These are phyloP conservation scores for Metallyticus violacea DNA, from an alignment of 2,888 invertebrate genomes.

Conservation along the genomic window DNA sequence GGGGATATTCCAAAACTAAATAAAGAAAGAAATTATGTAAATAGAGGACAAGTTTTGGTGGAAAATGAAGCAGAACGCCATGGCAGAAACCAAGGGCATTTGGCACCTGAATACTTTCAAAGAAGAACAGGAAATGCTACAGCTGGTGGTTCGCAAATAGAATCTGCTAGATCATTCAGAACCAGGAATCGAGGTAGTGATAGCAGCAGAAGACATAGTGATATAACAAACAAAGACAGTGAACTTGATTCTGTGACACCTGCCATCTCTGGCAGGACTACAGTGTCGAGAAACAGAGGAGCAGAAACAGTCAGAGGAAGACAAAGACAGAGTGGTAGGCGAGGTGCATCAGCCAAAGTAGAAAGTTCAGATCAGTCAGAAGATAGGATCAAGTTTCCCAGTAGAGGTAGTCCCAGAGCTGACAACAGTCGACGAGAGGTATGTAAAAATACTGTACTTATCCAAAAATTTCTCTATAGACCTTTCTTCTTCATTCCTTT, in stretches of 20 bases:
- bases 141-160: neutral
- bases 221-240: neutral
- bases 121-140: neutral
- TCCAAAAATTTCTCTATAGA: too few relatives aligned
- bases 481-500: too few relatives aligned
- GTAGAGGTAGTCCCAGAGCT: neutral
- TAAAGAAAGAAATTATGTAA: neutral
- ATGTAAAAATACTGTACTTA: too few relatives aligned
- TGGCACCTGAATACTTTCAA: neutral
- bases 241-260: neutral
- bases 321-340: neutral
- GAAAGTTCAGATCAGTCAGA: neutral
- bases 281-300: neutral
- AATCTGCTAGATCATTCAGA: neutral
- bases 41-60: neutral
- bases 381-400: neutral
- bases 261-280: neutral
- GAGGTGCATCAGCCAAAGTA: neutral
- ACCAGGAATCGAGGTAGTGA: neutral
- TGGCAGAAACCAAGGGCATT: neutral
- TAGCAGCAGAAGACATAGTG: neutral
- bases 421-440: neutral
- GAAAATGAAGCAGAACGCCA: neutral
- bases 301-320: neutral
- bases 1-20: neutral